Evolutionary conservation across 2,888 invertebrate genomes (phyloP), one percentile per base, ranked within the genome.

Genomic region (Caenorhabditis becei): DNA sequence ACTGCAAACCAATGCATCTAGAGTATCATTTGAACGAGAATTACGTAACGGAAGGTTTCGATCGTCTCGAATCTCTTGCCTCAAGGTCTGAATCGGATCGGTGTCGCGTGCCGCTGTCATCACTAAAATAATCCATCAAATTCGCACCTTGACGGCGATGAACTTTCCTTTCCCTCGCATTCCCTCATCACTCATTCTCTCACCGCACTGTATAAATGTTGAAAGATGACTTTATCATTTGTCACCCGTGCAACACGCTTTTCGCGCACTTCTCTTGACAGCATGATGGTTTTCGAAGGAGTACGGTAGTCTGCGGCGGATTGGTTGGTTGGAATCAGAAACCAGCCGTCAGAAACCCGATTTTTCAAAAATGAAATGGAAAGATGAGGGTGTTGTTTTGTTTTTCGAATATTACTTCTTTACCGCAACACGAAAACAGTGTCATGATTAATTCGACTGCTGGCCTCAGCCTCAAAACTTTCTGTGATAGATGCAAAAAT

Each of bases 101-200:
- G 61, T 70, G 79, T 74, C 74, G 80, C 80, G 80, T 74, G 80
- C 54, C 72, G 61, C 49, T 66, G 70, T 65, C 66, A 72, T 26
- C 72, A 62, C 67, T 69, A 74, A 56, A 56, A 74, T 80, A 80
- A 80, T 80, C 80, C 80, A 80, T 80, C 80, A 80, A 79, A 63
- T 69, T 69, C 74, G 41, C 80, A 59, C 80, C 65, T 69, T 71
- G 59, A n/a, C 71, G 59, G 58, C 41, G 23, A 24, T 58, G 58
- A 63, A 63, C 63, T 71, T 41, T 37, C 37, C 63, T 51, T 37
- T 54, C 26, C 11, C 24, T 32, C 35, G 32, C 44, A 53, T 47
- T 35, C 18, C 56, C 54, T 35, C 35, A 37, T 67, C 49, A 44
- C 32, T 23, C 63, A 32, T 32, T 65, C 37, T 35, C 54, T 54